phyloP scores from a whole-genome alignment of 1,140 invertebrate genomes.

The Brachionus calyciflorus region DNA sequence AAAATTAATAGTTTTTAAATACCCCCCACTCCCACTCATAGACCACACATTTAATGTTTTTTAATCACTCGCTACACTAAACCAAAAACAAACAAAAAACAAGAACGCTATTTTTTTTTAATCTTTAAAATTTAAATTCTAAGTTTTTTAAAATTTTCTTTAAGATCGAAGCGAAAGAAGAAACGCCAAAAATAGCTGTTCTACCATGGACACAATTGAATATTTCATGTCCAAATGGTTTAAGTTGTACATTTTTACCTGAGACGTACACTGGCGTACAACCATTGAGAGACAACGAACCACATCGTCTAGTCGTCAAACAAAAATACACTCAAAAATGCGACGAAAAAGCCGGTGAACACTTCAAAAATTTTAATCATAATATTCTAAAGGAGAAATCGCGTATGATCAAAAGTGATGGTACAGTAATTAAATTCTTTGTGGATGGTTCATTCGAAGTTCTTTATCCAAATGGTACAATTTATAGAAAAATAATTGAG shows the following conservation, averaged over 20 bases:
- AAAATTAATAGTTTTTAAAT: neutral
- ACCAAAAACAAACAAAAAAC: neutral
- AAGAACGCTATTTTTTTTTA: too few relatives aligned
- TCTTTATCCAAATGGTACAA: constrained; percentile 57
- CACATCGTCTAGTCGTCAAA: constrained; percentile 53
- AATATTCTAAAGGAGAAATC: constrained; percentile 53
- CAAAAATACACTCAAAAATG: constrained; percentile 58
- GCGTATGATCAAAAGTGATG: constrained; percentile 56
- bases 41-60: neutral
- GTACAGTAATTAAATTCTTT: constrained; percentile 58
- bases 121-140: too few relatives aligned
- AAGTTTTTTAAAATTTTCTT: too few relatives aligned
- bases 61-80: neutral
- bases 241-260: constrained; percentile 55
- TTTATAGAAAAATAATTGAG: constrained; percentile 47
- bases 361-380: constrained; percentile 49
- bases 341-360: constrained; percentile 54
- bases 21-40: neutral
- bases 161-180: constrained; percentile 49
- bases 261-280: constrained; percentile 55
- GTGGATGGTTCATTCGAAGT: constrained; percentile 55
- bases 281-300: constrained; percentile 52
- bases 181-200: constrained; percentile 47
- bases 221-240: constrained; percentile 59
- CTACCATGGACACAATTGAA: constrained; percentile 57